Conservation (phyloP, 2,888 invertebrate genomes). For the Petrolisthes manimaculis region DNA sequence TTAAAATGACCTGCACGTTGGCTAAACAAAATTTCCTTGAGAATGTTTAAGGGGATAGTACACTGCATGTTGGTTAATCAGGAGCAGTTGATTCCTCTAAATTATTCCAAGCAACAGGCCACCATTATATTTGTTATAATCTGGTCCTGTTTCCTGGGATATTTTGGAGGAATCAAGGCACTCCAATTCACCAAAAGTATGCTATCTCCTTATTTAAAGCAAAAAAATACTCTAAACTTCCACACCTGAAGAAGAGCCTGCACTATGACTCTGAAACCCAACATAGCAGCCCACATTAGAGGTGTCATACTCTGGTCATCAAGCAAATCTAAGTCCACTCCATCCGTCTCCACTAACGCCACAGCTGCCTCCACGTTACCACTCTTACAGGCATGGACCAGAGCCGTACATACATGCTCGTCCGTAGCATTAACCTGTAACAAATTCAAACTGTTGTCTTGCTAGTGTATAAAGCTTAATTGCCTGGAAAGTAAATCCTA, state of each 20-base stretch:
- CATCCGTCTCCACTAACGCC: slow-evolving; percentile 55
- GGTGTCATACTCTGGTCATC: slow-evolving; percentile 64
- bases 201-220: too few species aligned
- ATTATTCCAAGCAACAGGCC: too few species aligned
- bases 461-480: neutral
- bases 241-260: slow-evolving; percentile 56
- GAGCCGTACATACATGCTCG: slow-evolving; percentile 51
- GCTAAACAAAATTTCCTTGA: too few species aligned
- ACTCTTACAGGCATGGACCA: slow-evolving; percentile 60
- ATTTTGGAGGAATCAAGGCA: too few species aligned
- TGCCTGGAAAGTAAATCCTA: too few species aligned
- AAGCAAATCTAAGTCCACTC: slow-evolving; percentile 35
- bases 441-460: neutral
- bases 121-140: too few species aligned
- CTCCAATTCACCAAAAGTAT: too few species aligned
- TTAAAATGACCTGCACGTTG: too few species aligned
- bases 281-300: slow-evolving; percentile 63
- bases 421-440: slow-evolving; percentile 51
- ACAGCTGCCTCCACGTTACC: slow-evolving; percentile 60
- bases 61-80: too few species aligned
- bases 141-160: too few species aligned
- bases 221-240: neutral
- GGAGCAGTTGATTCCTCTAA: too few species aligned
- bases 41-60: too few species aligned
- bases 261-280: slow-evolving; percentile 61